These are phyloP conservation scores for Mobula birostris DNA, from an alignment of 2,113 vertebrate genomes.

Conservation along the genomic window DNA sequence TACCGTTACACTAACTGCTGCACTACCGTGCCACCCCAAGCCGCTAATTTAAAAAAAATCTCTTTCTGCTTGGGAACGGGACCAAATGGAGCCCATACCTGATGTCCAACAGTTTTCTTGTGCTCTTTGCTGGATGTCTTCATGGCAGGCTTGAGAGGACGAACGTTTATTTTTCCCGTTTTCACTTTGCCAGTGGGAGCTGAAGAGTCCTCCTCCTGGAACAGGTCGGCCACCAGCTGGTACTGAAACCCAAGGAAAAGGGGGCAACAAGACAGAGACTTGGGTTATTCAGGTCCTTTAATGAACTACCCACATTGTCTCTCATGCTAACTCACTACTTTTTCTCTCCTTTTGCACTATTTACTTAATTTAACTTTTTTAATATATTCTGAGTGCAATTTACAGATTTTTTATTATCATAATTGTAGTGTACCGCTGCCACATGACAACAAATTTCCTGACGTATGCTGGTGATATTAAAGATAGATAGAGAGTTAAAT, in stretches of 20 bases:
- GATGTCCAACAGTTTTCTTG: slow-evolving; percentile 82
- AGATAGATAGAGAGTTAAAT: too few species aligned
- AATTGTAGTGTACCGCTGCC: too few species aligned
- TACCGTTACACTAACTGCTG: too few species aligned
- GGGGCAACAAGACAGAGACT: too few species aligned
- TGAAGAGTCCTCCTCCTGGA: slow-evolving; percentile 60
- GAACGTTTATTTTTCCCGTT: slow-evolving; percentile 61
- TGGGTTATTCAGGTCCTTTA: neutral
- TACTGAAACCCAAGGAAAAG: slow-evolving; percentile 54
- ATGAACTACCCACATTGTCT: neutral
- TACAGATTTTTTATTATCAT: too few species aligned
- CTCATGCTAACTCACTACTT: neutral
- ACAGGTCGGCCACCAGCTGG: slow-evolving; percentile 79
- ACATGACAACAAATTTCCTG: too few species aligned
- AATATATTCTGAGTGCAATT: too few species aligned
- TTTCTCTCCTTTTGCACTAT: too few species aligned
- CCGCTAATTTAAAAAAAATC: neutral
- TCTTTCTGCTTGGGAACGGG: too few species aligned
- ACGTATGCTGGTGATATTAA: too few species aligned
- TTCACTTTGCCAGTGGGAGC: slow-evolving; percentile 42
- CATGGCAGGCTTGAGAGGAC: slow-evolving; percentile 58
- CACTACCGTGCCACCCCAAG: too few species aligned
- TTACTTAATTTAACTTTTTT: too few species aligned
- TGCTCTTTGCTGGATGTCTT: slow-evolving; percentile 82
- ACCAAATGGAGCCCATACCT: slow-evolving; percentile 58